phyloP scores from a whole-genome alignment of 2,888 invertebrate species.

The Drosophila barbarae region DNA sequence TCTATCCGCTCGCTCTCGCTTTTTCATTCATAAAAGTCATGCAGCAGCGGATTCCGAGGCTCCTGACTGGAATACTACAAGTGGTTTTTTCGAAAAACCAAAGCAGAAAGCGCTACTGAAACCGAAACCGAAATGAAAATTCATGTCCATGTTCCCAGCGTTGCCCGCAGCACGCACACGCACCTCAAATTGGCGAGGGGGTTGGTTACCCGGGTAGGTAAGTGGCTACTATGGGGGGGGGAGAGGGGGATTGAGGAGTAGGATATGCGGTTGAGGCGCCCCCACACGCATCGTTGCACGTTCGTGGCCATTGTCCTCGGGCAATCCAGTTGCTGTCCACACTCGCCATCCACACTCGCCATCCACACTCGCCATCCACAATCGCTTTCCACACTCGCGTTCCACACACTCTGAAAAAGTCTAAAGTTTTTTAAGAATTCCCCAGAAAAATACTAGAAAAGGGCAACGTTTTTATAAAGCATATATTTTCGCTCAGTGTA shows the following conservation, averaged over 20 bases:
- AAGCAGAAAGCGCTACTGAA: slow-evolving; percentile 44
- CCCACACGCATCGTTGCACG: slow-evolving; percentile 70
- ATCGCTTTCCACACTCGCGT: slow-evolving; percentile 8
- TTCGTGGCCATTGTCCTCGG: slow-evolving; percentile 67
- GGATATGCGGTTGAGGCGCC: slow-evolving; percentile 18
- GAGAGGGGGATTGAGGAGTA: too few species aligned
- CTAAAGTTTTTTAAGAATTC: not conserved
- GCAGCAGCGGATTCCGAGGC: slow-evolving; percentile 38
- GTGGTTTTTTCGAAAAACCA: slow-evolving; percentile 65
- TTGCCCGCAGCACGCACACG: slow-evolving; percentile 73
- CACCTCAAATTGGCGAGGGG: slow-evolving; percentile 66
- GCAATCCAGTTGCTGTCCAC: slow-evolving; percentile 34
- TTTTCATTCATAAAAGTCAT: slow-evolving; percentile 42
- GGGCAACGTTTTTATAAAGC: not conserved
- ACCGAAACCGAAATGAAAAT: slow-evolving; percentile 51
- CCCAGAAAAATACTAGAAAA: not conserved
- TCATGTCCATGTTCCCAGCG: slow-evolving; percentile 60
- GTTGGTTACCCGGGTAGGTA: slow-evolving; percentile 11
- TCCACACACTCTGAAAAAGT: slow-evolving; percentile 11
- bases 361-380: slow-evolving; percentile 33
- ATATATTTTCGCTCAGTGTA: slow-evolving; percentile 14
- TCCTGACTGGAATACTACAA: slow-evolving; percentile 73
- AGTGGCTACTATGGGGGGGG: not conserved
- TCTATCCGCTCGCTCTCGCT: slow-evolving; percentile 44
- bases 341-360: slow-evolving; percentile 27